Conservation (phyloP, 2,113 vertebrate genomes). For the Agapornis roseicollis region DNA sequence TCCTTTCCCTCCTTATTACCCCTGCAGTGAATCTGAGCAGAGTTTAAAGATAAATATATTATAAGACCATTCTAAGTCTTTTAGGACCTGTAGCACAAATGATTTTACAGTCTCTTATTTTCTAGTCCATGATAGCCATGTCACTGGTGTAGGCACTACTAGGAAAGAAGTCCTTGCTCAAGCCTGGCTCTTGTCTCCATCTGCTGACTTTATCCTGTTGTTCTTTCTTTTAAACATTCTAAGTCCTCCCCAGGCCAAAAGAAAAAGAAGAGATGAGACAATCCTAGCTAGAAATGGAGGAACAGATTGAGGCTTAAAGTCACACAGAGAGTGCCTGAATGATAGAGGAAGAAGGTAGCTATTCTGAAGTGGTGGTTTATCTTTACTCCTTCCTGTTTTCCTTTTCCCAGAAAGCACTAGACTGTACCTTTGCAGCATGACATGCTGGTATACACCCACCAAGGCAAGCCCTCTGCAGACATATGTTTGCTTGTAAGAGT, state of each 20-base stretch:
- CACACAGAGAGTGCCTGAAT: background rate
- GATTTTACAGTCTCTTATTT: background rate
- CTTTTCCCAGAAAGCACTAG: background rate
- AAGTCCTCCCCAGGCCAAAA: background rate
- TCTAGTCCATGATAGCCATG: background rate
- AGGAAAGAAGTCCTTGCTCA: background rate
- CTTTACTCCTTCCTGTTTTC: background rate
- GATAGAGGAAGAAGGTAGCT: background rate
- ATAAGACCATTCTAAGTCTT: background rate
- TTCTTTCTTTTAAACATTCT: background rate
- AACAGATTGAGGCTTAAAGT: background rate
- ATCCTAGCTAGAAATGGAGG: background rate
- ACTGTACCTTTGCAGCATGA: background rate
- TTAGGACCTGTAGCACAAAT: background rate
- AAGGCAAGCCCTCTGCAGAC: background rate
- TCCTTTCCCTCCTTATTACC: constrained; percentile 77
- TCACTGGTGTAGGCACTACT: background rate
- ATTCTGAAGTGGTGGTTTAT: background rate
- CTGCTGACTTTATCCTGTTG: background rate
- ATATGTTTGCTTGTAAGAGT: background rate
- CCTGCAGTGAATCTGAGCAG: constrained; percentile 78
- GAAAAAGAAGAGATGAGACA: background rate
- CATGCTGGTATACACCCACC: background rate
- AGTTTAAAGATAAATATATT: background rate
- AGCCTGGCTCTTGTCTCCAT: background rate